Evolutionary conservation across 2,797 vertebrate species (phyloP).

Genomic region (Chrysocyon brachyurus): DNA sequence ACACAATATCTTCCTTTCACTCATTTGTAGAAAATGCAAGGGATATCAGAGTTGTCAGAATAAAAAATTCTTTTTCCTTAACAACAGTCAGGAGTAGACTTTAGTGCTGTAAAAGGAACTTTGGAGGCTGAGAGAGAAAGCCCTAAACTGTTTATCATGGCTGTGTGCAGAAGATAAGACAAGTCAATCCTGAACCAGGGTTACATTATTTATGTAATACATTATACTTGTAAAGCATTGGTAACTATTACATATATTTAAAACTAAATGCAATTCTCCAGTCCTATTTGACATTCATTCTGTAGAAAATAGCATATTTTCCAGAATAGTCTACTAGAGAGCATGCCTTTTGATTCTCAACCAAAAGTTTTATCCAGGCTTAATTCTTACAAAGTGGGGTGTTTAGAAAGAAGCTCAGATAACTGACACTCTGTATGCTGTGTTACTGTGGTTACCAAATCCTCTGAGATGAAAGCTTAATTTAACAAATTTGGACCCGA

Average conservation of each 20-base stretch:
- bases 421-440: not conserved
- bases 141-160: slow-evolving; percentile 56
- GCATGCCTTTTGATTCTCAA: slow-evolving; percentile 32
- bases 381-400: slow-evolving; percentile 27
- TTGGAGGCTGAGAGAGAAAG: slow-evolving; percentile 65
- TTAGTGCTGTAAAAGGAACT: slow-evolving; percentile 81
- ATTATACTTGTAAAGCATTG: slow-evolving; percentile 43
- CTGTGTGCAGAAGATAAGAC: slow-evolving; percentile 52
- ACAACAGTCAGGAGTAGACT: slow-evolving; percentile 81
- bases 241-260: slow-evolving; percentile 64
- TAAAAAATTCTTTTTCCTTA: slow-evolving; percentile 82
- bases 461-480: slow-evolving; percentile 23
- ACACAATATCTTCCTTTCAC: slow-evolving; percentile 74
- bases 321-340: not conserved
- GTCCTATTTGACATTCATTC: slow-evolving; percentile 37
- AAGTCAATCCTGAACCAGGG: not conserved
- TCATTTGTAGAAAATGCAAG: slow-evolving; percentile 82
- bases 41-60: slow-evolving; percentile 85
- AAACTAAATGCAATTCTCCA: slow-evolving; percentile 19
- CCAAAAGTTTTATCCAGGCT: slow-evolving; percentile 6
- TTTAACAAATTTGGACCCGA: not conserved
- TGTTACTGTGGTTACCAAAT: slow-evolving; percentile 4
- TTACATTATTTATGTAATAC: slow-evolving; percentile 52
- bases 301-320: slow-evolving; percentile 31
- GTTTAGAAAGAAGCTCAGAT: not conserved